These are phyloP conservation scores for Harpegnathos saltator DNA, from an alignment of 1,140 invertebrate genomes.

Conservation along the genomic window DNA sequence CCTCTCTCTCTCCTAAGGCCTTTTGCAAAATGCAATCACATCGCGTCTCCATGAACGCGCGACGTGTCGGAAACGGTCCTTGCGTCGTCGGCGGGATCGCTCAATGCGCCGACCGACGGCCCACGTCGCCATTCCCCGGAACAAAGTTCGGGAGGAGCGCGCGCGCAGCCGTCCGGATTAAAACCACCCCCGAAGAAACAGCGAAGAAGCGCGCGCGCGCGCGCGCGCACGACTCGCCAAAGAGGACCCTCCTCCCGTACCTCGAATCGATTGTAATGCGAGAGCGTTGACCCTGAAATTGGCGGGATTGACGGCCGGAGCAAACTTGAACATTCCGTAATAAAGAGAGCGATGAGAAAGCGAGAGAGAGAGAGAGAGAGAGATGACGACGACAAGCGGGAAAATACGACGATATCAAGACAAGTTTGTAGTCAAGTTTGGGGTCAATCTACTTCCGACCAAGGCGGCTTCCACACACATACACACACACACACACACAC, in stretches of 20 bases:
- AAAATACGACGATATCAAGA: neutral
- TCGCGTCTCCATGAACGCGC: neutral
- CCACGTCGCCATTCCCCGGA: neutral
- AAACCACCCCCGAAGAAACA: neutral
- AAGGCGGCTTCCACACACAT: too few relatives aligned
- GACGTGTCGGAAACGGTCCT: neutral
- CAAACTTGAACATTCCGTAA: neutral
- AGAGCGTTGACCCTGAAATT: conserved; percentile 1
- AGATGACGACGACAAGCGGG: too few relatives aligned
- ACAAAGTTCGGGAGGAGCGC: neutral
- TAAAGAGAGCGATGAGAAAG: too few relatives aligned
- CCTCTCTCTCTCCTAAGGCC: conserved; percentile 37
- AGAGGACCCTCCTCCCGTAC: too few relatives aligned
- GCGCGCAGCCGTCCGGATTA: neutral
- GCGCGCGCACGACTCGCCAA: too few relatives aligned
- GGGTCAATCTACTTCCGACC: conserved; percentile 1
- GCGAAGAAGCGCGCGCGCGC: too few relatives aligned
- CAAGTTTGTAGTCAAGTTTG: neutral
- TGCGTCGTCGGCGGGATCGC: neutral
- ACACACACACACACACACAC: too few relatives aligned
- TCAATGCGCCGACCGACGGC: neutral
- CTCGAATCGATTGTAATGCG: neutral
- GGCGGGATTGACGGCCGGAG: neutral
- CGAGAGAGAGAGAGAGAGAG: neutral
- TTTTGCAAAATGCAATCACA: conserved; percentile 29